Percentiles rank a stretch among this genome's conserved stretches.
Conservation (phyloP, 2,888 invertebrate species). For the Julus scandinavius region DNA sequence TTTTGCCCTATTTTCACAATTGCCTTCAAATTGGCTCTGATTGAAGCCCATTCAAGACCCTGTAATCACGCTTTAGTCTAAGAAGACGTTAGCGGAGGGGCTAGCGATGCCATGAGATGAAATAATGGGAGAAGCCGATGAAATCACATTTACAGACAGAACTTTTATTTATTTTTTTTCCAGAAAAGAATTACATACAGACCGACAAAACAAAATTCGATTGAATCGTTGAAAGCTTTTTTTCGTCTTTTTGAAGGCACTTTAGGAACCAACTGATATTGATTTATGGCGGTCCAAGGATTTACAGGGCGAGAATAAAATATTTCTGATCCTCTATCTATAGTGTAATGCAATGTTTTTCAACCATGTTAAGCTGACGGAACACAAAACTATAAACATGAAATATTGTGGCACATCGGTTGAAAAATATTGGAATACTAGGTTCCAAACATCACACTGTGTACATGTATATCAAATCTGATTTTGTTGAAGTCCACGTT, state of each 20-base stretch:
- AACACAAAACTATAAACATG: too few species aligned
- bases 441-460: too few species aligned
- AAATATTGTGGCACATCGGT: too few species aligned
- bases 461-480: too few species aligned
- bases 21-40: conserved; percentile 53
- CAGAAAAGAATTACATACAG: background rate
- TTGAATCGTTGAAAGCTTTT: conserved; percentile 37
- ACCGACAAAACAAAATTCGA: conserved; percentile 30
- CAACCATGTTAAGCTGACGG: background rate
- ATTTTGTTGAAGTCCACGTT: too few species aligned
- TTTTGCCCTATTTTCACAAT: conserved; percentile 52
- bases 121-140: conserved; percentile 29
- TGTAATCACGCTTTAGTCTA: conserved; percentile 40
- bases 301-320: background rate
- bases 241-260: background rate
- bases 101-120: background rate
- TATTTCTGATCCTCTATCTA: background rate
- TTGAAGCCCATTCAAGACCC: conserved; percentile 48
- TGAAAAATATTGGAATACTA: too few species aligned
- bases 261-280: conserved; percentile 16
- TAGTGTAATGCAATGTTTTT: background rate
- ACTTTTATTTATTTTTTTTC: conserved; percentile 37
- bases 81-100: conserved; percentile 26
- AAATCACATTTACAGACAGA: conserved; percentile 39
- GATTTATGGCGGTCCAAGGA: background rate